phyloP scores from a whole-genome alignment of 2,888 invertebrate species.

The Lycia hirtaria region DNA sequence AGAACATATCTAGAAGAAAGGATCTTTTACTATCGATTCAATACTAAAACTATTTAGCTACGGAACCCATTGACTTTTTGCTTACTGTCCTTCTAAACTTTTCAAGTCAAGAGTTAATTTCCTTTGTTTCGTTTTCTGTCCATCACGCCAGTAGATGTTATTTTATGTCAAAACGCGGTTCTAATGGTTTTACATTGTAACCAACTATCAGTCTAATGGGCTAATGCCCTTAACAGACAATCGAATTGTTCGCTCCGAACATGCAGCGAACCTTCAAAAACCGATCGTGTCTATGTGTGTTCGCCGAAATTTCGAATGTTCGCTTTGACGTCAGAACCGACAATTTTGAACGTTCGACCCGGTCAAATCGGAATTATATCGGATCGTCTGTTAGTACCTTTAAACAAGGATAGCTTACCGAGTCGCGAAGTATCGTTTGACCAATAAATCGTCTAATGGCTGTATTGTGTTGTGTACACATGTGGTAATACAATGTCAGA shows the following conservation, averaged over 20 bases:
- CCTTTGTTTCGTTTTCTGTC: not conserved
- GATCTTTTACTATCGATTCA: too few relatives aligned
- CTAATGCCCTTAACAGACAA: too few relatives aligned
- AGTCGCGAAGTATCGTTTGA: constrained; percentile 27
- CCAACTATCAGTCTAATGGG: not conserved
- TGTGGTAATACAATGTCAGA: constrained; percentile 1
- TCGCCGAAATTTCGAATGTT: too few relatives aligned
- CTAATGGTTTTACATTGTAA: not conserved
- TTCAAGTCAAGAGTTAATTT: not conserved
- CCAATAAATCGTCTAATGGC: constrained; percentile 33
- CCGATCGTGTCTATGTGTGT: too few relatives aligned
- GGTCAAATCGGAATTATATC: too few relatives aligned
- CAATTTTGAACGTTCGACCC: too few relatives aligned
- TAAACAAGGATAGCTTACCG: constrained; percentile 28
- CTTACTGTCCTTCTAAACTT: not conserved
- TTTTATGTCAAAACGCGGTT: not conserved
- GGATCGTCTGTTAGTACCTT: too few relatives aligned
- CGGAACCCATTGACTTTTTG: not conserved
- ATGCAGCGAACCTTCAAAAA: too few relatives aligned
- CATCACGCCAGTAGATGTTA: not conserved
- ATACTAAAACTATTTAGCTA: too few relatives aligned
- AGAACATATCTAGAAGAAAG: too few relatives aligned
- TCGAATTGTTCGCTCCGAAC: too few relatives aligned
- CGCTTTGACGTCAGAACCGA: too few relatives aligned
- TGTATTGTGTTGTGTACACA: constrained; percentile 33